These are phyloP conservation scores for Morpho helenor DNA, from an alignment of 2,888 invertebrate genomes.

Conservation along the genomic window DNA sequence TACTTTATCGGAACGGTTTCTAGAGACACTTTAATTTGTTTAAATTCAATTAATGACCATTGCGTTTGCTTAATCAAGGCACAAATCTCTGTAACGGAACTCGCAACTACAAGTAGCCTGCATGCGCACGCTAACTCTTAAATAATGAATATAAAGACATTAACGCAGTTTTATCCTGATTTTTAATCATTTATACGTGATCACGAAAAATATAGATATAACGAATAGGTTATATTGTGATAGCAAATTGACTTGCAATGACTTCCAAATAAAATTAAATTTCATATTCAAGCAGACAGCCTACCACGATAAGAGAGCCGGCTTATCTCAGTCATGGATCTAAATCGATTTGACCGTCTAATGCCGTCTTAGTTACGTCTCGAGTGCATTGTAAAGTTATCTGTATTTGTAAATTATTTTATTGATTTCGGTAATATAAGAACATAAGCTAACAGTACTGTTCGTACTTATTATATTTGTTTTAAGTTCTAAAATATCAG, in stretches of 20 bases:
- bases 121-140: conserved; percentile 10
- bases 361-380: conserved; percentile 32
- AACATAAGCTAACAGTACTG: no score
- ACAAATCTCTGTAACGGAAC: conserved; percentile 24
- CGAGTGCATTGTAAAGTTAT: conserved; percentile 1
- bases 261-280: conserved; percentile 7
- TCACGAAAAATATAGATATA: conserved; percentile 4
- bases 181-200: conserved; percentile 15
- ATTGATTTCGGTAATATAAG: not conserved
- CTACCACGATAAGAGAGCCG: conserved; percentile 32
- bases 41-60: conserved; percentile 21
- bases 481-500: no score
- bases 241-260: conserved; percentile 4
- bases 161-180: conserved; percentile 7
- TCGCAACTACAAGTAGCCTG: conserved; percentile 4
- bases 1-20: conserved; percentile 7
- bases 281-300: conserved; percentile 34
- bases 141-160: conserved; percentile 11
- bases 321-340: conserved; percentile 34
- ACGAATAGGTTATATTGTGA: not conserved
- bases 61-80: conserved; percentile 25
- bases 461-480: no score
- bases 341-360: conserved; percentile 35
- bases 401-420: conserved; percentile 1
- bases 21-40: conserved; percentile 16